Percentiles rank a stretch among this genome's conserved stretches.
These are phyloP conservation scores for Melanargia galathea DNA, from an alignment of 2,888 invertebrate species.

Conservation along the genomic window DNA sequence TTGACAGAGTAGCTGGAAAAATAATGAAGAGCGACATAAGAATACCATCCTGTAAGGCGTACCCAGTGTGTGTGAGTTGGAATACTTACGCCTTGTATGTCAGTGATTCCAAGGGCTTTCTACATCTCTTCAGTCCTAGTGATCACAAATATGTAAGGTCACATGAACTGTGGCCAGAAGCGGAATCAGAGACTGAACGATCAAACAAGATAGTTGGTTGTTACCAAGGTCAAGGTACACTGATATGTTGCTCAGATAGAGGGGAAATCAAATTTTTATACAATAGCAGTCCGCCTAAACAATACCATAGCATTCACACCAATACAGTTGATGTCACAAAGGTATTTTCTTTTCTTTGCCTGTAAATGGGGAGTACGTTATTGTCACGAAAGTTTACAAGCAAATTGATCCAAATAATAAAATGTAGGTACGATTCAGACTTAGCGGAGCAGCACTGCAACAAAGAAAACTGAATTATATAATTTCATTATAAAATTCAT, in stretches of 20 bases:
- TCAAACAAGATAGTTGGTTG: slow-evolving; percentile 71
- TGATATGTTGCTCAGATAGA: slow-evolving; percentile 73
- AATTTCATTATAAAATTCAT: too few relatives aligned
- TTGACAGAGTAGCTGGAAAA: slow-evolving; percentile 79
- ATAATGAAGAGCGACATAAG: slow-evolving; percentile 63
- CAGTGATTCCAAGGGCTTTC: slow-evolving; percentile 71
- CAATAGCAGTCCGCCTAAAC: slow-evolving; percentile 69
- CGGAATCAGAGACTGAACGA: slow-evolving; percentile 56
- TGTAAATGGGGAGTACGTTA: neutral
- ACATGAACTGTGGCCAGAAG: slow-evolving; percentile 67
- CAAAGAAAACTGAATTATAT: too few relatives aligned
- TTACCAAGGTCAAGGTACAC: slow-evolving; percentile 64
- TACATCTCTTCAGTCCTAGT: slow-evolving; percentile 71
- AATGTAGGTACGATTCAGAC: too few relatives aligned
- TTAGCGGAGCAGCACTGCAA: too few relatives aligned
- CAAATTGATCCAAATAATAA: neutral
- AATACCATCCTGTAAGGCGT: slow-evolving; percentile 66
- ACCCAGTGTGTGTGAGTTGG: slow-evolving; percentile 73
- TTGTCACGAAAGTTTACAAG: neutral
- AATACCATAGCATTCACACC: slow-evolving; percentile 61
- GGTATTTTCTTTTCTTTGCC: slow-evolving; percentile 50
- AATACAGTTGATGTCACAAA: slow-evolving; percentile 71
- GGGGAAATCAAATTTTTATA: slow-evolving; percentile 76
- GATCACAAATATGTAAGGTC: slow-evolving; percentile 55
- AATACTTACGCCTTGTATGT: slow-evolving; percentile 66